These are phyloP conservation scores for Brachionus asplanchnoidis DNA, from an alignment of 1,140 invertebrate species.

Conservation along the genomic window DNA sequence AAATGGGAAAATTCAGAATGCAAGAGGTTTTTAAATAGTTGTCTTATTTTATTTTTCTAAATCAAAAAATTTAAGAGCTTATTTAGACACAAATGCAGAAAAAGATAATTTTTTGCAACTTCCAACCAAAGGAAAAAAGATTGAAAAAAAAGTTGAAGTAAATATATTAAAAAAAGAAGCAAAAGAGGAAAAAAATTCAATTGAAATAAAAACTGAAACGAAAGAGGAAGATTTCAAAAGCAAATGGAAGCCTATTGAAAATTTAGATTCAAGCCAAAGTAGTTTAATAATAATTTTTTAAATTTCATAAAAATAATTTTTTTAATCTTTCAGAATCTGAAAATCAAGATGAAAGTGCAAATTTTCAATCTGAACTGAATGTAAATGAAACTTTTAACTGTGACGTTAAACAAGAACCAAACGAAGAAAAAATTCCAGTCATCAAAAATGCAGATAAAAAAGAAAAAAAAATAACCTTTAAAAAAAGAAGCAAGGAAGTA, in stretches of 20 bases:
- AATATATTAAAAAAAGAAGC: background rate
- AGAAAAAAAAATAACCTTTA: constrained; percentile 2
- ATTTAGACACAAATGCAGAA: background rate
- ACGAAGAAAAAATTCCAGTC: background rate
- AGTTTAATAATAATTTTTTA: background rate
- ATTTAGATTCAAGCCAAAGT: background rate
- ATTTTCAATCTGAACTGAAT: background rate
- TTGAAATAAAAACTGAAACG: background rate
- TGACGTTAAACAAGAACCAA: background rate
- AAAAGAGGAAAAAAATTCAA: background rate
- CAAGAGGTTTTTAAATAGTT: background rate
- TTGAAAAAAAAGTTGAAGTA: background rate
- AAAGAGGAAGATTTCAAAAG: background rate
- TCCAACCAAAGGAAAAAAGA: background rate
- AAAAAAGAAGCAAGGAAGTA: constrained; percentile 10
- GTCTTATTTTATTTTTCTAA: background rate
- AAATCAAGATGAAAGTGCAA: background rate
- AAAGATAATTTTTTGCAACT: background rate
- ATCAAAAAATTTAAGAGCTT: background rate
- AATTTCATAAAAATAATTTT: background rate
- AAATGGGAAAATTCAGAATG: background rate
- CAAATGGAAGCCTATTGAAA: background rate
- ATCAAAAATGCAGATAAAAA: constrained; percentile 1
- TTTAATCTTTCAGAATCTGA: background rate
- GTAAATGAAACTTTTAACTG: background rate